Conservation (phyloP, 2,888 invertebrate genomes). For the Anodontia alba region DNA sequence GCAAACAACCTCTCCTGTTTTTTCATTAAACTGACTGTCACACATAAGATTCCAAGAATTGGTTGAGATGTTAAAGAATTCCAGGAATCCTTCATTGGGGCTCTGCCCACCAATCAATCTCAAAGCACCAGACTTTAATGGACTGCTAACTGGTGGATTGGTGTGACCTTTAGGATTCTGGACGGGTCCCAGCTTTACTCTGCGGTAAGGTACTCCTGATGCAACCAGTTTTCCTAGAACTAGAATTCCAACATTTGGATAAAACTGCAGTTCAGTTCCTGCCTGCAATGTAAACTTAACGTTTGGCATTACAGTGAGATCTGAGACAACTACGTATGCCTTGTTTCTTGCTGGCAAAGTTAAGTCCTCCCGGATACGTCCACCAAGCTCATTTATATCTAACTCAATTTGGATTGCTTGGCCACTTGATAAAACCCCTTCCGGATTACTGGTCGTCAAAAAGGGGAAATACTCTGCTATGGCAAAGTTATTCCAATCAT, state of each 20-base stretch:
- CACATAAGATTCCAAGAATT: conserved; percentile 99
- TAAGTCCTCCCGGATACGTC: conserved; percentile 88
- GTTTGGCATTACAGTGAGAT: conserved; percentile 98
- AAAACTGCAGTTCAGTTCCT: conserved; percentile 96
- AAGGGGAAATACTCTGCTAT: conserved; percentile 96
- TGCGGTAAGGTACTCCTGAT: conserved; percentile 87
- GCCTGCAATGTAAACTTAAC: conserved; percentile 94
- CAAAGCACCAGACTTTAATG: conserved; percentile 35
- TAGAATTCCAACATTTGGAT: conserved; percentile 97
- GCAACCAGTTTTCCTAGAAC: conserved; percentile 96
- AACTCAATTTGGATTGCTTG: conserved; percentile 66
- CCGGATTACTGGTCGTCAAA: conserved; percentile 87
- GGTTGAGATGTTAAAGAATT: conserved; percentile 97
- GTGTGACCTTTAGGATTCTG: neutral
- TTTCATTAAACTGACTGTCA: conserved; percentile 96
- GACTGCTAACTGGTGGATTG: conserved; percentile 4
- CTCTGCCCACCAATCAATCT: conserved; percentile 90
- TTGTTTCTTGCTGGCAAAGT: conserved; percentile 66
- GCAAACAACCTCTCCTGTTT: conserved; percentile 98
- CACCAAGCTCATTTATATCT: conserved; percentile 77
- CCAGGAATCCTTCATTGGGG: conserved; percentile 93
- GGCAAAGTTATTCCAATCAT: conserved; percentile 99
- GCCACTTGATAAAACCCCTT: conserved; percentile 71
- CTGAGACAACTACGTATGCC: conserved; percentile 88
- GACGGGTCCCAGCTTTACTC: conserved; percentile 62